These are phyloP conservation scores for Eurois occulta DNA, from an alignment of 2,888 invertebrate species.

Conservation along the genomic window DNA sequence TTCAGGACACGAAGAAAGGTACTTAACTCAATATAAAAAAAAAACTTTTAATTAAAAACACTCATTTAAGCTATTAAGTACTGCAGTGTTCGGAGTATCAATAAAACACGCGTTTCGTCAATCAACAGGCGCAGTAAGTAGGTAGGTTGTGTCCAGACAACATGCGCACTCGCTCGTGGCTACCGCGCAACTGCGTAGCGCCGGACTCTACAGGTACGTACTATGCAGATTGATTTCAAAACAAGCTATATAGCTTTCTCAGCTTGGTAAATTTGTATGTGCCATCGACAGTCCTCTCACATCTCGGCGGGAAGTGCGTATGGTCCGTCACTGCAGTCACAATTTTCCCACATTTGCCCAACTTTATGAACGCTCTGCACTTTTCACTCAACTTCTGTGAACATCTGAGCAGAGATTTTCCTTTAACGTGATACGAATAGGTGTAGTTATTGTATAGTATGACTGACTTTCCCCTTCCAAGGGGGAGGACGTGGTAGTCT, in stretches of 20 bases:
- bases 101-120: background rate
- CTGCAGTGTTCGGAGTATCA: background rate
- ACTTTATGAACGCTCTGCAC: conserved; percentile 61
- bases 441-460: conserved; percentile 48
- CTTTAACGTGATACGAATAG: conserved; percentile 47
- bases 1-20: background rate
- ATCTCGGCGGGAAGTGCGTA: conserved; percentile 47
- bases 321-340: conserved; percentile 41
- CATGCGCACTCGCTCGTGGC: background rate
- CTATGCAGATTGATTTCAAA: conserved; percentile 10
- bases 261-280: conserved; percentile 40
- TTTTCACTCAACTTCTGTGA: conserved; percentile 49
- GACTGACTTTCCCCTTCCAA: conserved; percentile 46
- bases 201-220: background rate
- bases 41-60: background rate
- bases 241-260: conserved; percentile 26
- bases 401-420: conserved; percentile 44
- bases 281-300: conserved; percentile 36
- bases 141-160: background rate
- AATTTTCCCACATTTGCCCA: conserved; percentile 55
- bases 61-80: background rate
- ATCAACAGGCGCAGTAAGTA: background rate
- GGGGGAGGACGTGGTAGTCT: conserved; percentile 37
- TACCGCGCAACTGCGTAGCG: background rate
- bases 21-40: background rate